These are phyloP conservation scores for Cygnus atratus DNA, from an alignment of 2,113 vertebrate species.

Conservation along the genomic window DNA sequence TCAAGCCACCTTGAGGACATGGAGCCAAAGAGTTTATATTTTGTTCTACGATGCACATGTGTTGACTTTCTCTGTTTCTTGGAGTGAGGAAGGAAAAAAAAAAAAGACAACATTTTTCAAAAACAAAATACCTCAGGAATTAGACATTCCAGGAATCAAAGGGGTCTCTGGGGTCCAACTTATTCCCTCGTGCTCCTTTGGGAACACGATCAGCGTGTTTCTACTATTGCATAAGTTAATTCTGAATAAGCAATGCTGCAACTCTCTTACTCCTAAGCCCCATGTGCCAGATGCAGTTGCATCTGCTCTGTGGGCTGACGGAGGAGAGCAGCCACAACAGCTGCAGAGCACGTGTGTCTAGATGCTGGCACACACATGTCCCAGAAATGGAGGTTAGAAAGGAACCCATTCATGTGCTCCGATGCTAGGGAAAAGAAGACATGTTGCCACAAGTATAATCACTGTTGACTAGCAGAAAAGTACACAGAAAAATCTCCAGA, in stretches of 20 bases:
- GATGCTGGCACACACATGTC: neutral
- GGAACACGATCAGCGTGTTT: neutral
- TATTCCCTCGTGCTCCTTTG: neutral
- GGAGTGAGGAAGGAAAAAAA: neutral
- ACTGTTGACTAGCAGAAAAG: neutral
- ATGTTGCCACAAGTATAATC: neutral
- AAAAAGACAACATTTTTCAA: neutral
- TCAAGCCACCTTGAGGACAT: neutral
- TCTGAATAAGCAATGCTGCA: neutral
- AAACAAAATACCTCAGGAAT: neutral
- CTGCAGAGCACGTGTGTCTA: neutral
- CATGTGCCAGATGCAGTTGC: neutral
- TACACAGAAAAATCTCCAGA: neutral
- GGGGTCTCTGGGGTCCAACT: accelerated
- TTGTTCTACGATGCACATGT: accelerated
- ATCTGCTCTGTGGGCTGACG: neutral
- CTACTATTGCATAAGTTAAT: neutral
- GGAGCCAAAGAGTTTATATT: neutral
- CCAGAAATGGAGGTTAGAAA: neutral
- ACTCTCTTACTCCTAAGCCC: neutral
- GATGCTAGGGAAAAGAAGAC: neutral
- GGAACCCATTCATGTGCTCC: neutral
- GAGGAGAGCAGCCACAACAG: neutral
- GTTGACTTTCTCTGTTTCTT: neutral
- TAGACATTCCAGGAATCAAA: neutral